Conservation (phyloP, 2,113 vertebrate genomes). For the Burhinus oedicnemus region DNA sequence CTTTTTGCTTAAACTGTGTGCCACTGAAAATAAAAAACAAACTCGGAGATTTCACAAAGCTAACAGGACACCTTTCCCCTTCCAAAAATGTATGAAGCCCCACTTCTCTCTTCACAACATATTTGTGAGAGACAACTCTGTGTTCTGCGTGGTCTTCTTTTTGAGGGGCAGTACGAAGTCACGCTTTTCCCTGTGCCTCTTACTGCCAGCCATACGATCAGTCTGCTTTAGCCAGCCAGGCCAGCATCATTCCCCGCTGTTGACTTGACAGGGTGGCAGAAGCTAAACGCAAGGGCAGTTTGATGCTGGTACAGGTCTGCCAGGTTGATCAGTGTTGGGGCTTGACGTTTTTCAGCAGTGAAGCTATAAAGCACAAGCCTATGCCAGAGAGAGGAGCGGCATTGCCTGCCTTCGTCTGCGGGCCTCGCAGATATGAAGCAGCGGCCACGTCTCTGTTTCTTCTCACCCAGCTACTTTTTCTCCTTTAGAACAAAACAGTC, state of each 20-base stretch:
- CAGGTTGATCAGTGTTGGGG: not conserved
- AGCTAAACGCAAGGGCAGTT: not conserved
- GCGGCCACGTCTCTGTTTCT: not conserved
- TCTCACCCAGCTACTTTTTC: not conserved
- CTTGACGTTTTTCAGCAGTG: not conserved
- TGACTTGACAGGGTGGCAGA: not conserved
- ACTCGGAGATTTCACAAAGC: not conserved
- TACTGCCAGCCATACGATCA: accelerated
- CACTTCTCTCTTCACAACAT: not conserved
- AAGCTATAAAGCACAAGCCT: not conserved
- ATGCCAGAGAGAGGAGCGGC: not conserved
- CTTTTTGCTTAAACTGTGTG: not conserved
- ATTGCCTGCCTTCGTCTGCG: not conserved
- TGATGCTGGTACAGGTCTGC: not conserved
- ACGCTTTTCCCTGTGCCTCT: not conserved
- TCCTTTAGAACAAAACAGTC: not conserved
- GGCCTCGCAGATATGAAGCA: not conserved
- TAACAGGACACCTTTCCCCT: not conserved
- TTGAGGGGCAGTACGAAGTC: not conserved
- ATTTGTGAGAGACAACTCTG: not conserved
- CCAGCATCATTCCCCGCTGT: not conserved
- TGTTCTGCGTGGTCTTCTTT: not conserved
- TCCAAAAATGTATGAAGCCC: not conserved
- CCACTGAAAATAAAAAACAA: not conserved
- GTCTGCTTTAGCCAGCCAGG: not conserved